phyloP scores from a whole-genome alignment of 2,797 vertebrate species.

The Eulemur coronatus region DNA sequence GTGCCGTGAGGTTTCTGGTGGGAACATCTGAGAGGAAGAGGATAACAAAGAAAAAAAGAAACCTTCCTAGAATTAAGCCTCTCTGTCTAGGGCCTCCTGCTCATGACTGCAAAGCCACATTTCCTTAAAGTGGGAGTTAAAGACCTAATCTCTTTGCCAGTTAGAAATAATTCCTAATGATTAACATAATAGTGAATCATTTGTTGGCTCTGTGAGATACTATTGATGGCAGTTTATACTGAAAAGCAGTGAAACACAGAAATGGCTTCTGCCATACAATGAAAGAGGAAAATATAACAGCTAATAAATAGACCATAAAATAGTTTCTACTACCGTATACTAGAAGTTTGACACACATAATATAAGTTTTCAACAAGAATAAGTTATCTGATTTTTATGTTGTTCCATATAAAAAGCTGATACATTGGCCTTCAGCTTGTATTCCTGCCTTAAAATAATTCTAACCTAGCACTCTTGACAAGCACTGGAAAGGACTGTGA shows the following conservation, averaged over 20 bases:
- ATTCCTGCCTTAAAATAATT: background rate
- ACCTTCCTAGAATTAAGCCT: background rate
- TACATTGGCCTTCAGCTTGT: background rate
- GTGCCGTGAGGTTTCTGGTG: background rate
- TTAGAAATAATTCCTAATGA: slow-evolving; percentile 71
- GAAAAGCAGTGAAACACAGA: slow-evolving; percentile 13
- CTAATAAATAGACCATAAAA: slow-evolving; percentile 28
- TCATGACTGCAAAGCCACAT: slow-evolving; percentile 23
- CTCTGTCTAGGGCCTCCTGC: background rate
- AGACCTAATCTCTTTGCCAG: slow-evolving; percentile 52
- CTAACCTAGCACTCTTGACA: background rate
- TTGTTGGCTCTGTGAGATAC: background rate
- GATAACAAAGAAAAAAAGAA: background rate
- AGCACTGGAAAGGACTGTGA: background rate
- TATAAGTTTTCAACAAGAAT: background rate
- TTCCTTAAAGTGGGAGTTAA: slow-evolving; percentile 45
- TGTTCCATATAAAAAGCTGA: background rate
- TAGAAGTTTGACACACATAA: background rate
- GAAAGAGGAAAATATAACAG: slow-evolving; percentile 1
- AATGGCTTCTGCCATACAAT: background rate
- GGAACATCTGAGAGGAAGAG: slow-evolving; percentile 14
- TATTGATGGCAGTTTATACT: background rate
- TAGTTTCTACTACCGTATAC: background rate
- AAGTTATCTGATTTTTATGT: background rate
- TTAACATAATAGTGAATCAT: slow-evolving; percentile 40